Base-by-base conservation (phyloP, 2,113 vertebrate genomes). In the Chaetodon trifascialis region DNA sequence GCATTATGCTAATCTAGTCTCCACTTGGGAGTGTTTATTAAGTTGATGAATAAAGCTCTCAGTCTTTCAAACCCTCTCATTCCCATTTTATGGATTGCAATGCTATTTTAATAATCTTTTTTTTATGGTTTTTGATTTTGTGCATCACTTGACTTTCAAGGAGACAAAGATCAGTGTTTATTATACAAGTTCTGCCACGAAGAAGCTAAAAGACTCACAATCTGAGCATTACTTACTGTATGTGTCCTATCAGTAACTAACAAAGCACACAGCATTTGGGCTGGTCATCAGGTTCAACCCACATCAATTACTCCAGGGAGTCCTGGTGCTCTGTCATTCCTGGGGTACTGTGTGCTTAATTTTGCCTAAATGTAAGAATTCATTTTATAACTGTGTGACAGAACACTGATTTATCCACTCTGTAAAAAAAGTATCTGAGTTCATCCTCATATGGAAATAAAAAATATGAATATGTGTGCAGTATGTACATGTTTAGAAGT, bases 91-190 rank as follows among this genome's bases (percentile, higher is more conserved):
- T 49, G 42, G 59, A 62, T 23, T 34, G 15, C 38, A 69, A 6
- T 38, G 23, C 12, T 62, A 15, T 84, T 60, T 21, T 36, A 17
- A 34, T 75, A 2, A 59, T 51, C 14, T 15, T 66, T 40, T 40
- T 15, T 66, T 30, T 30, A 30, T 30, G 30, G 51, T 52, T 71
- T 21, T 34, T 74, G 10, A 76, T 70, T 72, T 72, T 62, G 63
- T 65, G 21, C 56, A 76, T 68, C 58, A 66, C 17, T 76, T 82
- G 23, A 77, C 52, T 80, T 80, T 85, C 23, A 89, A 73, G 56
- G 56, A 85, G 21, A 63, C 54, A 55, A 7, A 46, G 40, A 56
- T 58, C 10, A 25, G 34, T 54, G 44, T 59, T 49, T 56, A 62
- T 60, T 21, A 42, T 16, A n/a, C 15, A 42, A 11, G 25, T 47